Conservation (phyloP, 2,113 vertebrate species). For the Pterocles orientalis region DNA sequence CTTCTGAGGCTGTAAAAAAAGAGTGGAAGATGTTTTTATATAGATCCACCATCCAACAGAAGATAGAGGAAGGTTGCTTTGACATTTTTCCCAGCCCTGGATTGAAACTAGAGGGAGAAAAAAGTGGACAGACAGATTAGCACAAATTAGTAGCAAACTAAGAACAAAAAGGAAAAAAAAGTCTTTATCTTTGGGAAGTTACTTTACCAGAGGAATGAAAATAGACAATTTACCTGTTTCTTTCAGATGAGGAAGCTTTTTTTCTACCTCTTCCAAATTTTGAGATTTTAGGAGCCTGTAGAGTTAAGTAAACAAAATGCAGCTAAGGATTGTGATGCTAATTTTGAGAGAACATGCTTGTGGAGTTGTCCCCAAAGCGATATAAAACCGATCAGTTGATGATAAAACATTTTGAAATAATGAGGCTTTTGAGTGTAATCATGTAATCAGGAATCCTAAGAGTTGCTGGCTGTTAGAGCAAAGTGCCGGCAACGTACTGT, state of each 20-base stretch:
- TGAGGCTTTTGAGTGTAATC: constrained; percentile 28
- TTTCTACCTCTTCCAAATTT: background rate
- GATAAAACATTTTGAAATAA: constrained; percentile 45
- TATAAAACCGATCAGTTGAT: background rate
- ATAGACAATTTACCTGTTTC: background rate
- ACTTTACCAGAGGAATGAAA: background rate
- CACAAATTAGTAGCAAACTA: background rate
- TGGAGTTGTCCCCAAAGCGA: background rate
- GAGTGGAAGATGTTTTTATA: background rate
- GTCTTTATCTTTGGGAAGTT: background rate
- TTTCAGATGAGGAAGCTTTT: background rate
- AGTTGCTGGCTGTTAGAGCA: background rate
- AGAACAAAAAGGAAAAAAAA: background rate
- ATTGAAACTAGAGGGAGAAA: background rate
- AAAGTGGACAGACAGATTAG: background rate
- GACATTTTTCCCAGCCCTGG: background rate
- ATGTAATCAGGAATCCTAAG: constrained; percentile 6
- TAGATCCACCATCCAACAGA: background rate
- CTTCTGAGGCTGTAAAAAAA: background rate
- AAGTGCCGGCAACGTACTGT: background rate
- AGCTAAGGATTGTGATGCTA: background rate
- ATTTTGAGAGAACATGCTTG: background rate
- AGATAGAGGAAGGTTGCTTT: background rate
- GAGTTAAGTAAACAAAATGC: background rate
- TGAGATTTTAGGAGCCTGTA: background rate